Conservation (phyloP, 2,888 invertebrate genomes). For the Apamea sordens region DNA sequence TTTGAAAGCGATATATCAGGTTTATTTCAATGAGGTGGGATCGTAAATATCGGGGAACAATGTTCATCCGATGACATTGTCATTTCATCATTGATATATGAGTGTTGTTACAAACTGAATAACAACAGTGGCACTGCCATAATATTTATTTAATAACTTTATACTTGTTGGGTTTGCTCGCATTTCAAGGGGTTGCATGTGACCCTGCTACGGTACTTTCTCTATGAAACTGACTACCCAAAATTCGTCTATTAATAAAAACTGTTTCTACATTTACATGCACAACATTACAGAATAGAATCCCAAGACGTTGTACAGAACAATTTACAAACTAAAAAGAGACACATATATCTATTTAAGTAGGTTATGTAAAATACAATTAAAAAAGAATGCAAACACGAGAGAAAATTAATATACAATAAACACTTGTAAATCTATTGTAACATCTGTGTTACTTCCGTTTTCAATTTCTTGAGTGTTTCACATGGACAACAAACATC, state of each 20-base stretch:
- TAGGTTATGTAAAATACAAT: too few species aligned
- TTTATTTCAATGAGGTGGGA: constrained; percentile 43
- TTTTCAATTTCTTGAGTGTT: background rate
- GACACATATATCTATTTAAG: too few species aligned
- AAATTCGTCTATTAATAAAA: too few species aligned
- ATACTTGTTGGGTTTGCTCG: background rate
- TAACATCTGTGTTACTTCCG: background rate
- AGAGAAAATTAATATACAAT: too few species aligned
- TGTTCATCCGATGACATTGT: constrained; percentile 32
- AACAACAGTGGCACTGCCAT: background rate
- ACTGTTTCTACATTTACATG: background rate
- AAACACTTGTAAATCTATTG: too few species aligned
- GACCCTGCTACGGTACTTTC: background rate
- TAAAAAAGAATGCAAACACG: too few species aligned
- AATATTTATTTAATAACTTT: constrained; percentile 1
- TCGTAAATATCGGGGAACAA: constrained; percentile 42
- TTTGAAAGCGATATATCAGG: constrained; percentile 39
- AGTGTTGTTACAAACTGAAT: constrained; percentile 25
- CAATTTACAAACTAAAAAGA: too few species aligned
- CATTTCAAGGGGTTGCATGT: background rate
- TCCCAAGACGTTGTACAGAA: too few species aligned
- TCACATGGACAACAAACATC: background rate
- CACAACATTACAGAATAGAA: too few species aligned
- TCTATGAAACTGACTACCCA: background rate
- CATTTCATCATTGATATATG: constrained; percentile 29